Evolutionary conservation across 2,113 vertebrate genomes (phyloP).

Genomic region (Cavia porcellus): DNA sequence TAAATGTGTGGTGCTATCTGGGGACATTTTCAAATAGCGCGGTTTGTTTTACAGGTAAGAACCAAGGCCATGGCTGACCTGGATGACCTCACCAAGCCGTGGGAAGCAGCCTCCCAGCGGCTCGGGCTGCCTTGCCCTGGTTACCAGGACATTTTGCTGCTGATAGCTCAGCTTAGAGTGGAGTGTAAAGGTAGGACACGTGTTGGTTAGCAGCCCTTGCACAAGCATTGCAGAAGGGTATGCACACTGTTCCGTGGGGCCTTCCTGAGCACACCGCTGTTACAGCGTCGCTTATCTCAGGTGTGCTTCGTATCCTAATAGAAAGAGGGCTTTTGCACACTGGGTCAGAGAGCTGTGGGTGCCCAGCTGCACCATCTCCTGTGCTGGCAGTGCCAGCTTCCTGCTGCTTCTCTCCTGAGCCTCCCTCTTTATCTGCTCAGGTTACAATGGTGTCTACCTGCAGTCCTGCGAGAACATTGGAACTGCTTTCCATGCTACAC

Average conservation of each 20-base stretch:
- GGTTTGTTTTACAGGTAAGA: constrained; percentile 61
- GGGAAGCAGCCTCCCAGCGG: constrained; percentile 92
- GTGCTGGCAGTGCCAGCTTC: background rate
- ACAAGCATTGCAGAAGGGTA: background rate
- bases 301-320: background rate
- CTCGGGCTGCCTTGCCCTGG: constrained; percentile 85
- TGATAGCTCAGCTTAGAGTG: constrained; percentile 91
- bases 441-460: too few species aligned
- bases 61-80: constrained; percentile 87
- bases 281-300: background rate
- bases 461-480: too few species aligned
- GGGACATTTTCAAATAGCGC: background rate
- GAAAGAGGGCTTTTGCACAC: too few species aligned
- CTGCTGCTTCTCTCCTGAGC: too few species aligned
- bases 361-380: background rate
- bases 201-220: background rate
- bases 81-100: constrained; percentile 92
- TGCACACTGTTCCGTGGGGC: background rate
- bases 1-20: background rate
- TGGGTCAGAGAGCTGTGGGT: background rate
- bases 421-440: too few species aligned
- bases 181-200: constrained; percentile 88
- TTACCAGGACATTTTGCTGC: constrained; percentile 88
- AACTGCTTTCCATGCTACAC: too few species aligned
- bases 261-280: fast-evolving